A percentile compares a stretch with the other conserved stretches of the same genome.
Evolutionary conservation across 2,888 invertebrate genomes (phyloP).

Genomic region (Tenthredo distinguenda): DNA sequence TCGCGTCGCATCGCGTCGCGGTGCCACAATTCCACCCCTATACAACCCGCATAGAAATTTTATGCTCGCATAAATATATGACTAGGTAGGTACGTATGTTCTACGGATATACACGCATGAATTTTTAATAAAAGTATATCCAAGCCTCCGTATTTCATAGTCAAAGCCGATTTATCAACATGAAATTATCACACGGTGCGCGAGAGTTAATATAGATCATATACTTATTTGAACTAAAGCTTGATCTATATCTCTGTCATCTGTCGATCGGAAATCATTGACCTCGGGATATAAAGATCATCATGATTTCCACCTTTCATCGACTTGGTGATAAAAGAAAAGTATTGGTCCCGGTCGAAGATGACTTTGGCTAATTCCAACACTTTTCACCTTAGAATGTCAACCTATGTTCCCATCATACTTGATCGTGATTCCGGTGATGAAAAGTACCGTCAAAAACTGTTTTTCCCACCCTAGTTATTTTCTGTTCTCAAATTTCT

Average conservation of each 20-base stretch:
- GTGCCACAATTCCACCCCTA: conserved; percentile 19
- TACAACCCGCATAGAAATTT: conserved; percentile 40
- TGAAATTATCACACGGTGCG: background rate
- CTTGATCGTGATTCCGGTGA: background rate
- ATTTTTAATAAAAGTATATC: background rate
- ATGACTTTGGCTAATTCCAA: too few species aligned
- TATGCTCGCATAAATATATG: conserved; percentile 28
- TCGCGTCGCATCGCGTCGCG: conserved; percentile 8
- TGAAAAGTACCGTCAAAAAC: too few species aligned
- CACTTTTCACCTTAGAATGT: too few species aligned
- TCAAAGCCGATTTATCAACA: background rate
- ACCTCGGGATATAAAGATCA: too few species aligned
- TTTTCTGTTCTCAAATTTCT: background rate
- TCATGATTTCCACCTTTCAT: too few species aligned
- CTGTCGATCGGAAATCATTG: background rate
- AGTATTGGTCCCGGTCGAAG: too few species aligned
- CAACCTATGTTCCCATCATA: background rate
- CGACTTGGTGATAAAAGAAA: too few species aligned
- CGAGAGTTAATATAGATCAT: background rate
- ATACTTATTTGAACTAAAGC: background rate
- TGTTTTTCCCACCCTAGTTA: background rate
- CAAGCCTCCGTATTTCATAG: background rate
- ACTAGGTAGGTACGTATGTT: background rate
- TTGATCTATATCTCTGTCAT: background rate
- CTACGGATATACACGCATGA: background rate